Conservation (phyloP, 2,797 vertebrate genomes). For the Merluccius polli region DNA sequence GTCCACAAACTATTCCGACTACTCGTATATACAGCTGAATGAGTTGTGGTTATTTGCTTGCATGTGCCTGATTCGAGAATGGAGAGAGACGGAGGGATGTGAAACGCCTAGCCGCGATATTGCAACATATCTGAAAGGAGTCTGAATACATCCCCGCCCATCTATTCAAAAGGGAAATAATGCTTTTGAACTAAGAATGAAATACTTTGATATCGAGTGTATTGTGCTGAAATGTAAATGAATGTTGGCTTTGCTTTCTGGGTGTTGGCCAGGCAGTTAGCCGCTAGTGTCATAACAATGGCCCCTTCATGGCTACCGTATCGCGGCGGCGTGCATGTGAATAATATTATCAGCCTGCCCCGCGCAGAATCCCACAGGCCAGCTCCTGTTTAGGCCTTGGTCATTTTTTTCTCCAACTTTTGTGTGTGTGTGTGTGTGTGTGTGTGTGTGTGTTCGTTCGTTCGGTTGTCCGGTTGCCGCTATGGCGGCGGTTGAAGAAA, state of each 20-base stretch:
- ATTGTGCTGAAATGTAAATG: conserved; percentile 22
- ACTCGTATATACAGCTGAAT: not conserved
- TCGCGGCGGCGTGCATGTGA: conserved; percentile 67
- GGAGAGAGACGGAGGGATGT: not conserved
- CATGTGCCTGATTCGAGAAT: not conserved
- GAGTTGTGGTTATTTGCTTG: not conserved
- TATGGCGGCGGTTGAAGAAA: conserved; percentile 12
- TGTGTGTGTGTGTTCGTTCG: conserved; percentile 17
- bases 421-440: conserved; percentile 15
- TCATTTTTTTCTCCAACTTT: not conserved
- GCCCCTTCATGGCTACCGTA: conserved; percentile 70
- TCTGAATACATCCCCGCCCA: not conserved
- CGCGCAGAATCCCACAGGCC: conserved; percentile 36
- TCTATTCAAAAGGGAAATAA: not conserved
- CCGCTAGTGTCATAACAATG: conserved; percentile 61
- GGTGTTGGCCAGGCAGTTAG: conserved; percentile 47
- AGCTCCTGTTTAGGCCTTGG: not conserved
- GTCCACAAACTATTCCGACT: not conserved
- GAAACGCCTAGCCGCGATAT: not conserved
- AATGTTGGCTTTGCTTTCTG: conserved; percentile 49
- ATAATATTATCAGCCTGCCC: conserved; percentile 68
- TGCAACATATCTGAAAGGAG: not conserved
- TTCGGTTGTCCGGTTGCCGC: conserved; percentile 8
- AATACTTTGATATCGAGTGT: conserved; percentile 1
- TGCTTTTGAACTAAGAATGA: not conserved